Base-by-base conservation (phyloP, 2,113 vertebrate genomes). In the Theristicus caerulescens region DNA sequence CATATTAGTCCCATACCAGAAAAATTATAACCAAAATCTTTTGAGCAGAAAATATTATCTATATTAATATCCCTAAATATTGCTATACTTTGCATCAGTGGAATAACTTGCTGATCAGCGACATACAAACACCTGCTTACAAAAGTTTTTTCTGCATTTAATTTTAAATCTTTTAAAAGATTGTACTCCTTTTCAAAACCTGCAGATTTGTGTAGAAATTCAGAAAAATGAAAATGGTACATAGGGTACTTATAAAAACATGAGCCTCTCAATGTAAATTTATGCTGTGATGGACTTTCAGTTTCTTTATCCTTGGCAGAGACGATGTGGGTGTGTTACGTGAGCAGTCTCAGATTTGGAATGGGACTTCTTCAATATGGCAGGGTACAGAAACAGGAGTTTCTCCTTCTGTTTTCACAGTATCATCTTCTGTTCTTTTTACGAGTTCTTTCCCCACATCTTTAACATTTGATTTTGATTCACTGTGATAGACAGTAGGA, bases 401-500 rank as follows among this genome's bases (percentile, higher is more conserved):
- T 87, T 79, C 62, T 85, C 67, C 79, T 87, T 67, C 74, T 84
- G 70, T 62, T 95, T 62, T 85, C 58, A 27, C 36, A 65, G 40
- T 73, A 47, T 38, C 59, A n/a, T 93, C 83, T 71, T 94, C 59
- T 85, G 52, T 85, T 84, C 57, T 69, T 93, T 85, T 72, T 36
- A 61, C 0, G 1, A 71, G 34, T 78, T 82, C 65, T 57, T 73
- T 89, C 38, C 20, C 18, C 36, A 4, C 0, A 42, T 31, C 61
- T 42, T 80, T 46, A 93, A 85, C 91, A 83, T 89, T 94, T 94
- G 84, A 24, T 88, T 90, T 96, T 78, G 66, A 72, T 95, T 94
- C 44, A 36, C 11, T 81, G 52, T 38, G 77, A 62, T 54, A 96
- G 90, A 77, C 86, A 57, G 55, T 58, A 32, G 49, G 59, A 85